Percentiles rank a stretch among this genome's conserved stretches.
Evolutionary conservation across 2,888 invertebrate genomes (phyloP).

Genomic region (Drosophila mimetica): DNA sequence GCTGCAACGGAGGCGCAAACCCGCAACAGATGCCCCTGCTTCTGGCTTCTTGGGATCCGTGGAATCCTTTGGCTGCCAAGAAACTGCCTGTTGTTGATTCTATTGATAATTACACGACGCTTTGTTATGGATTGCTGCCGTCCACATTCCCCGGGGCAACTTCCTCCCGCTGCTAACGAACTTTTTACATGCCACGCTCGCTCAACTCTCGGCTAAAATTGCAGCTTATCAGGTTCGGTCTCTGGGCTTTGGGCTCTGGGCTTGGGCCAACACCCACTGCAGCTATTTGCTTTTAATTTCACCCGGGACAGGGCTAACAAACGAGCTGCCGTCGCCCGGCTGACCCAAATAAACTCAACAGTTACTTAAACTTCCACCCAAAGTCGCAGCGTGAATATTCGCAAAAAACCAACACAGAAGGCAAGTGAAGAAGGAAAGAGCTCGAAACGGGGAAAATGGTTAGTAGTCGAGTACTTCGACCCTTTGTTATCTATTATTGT

Average conservation of each 20-base stretch:
- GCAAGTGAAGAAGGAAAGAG: not conserved
- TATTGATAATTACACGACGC: constrained; percentile 73
- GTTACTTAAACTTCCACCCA: constrained; percentile 54
- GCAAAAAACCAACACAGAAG: constrained; percentile 19
- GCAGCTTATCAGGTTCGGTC: constrained; percentile 65
- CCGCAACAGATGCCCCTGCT: constrained; percentile 18
- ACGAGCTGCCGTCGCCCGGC: constrained; percentile 55
- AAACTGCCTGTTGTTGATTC: constrained; percentile 60
- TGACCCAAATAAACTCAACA: constrained; percentile 63
- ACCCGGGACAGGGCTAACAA: constrained; percentile 67
- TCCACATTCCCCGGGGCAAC: constrained; percentile 21
- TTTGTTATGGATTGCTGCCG: constrained; percentile 61
- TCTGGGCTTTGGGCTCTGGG: not conserved
- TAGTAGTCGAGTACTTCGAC: not conserved
- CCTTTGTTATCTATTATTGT: constrained; percentile 6
- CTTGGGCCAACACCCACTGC: constrained; percentile 40
- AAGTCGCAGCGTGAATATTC: constrained; percentile 45
- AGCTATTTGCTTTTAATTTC: constrained; percentile 78
- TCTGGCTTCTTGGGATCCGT: constrained; percentile 11
- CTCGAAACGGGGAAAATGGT: not conserved
- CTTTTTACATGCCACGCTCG: constrained; percentile 60
- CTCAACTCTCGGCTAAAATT: constrained; percentile 57
- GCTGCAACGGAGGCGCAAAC: not conserved
- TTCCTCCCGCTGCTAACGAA: constrained; percentile 44
- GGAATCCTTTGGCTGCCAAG: constrained; percentile 1